Percentiles rank a stretch among this genome's conserved stretches.
Conservation (phyloP, 92 coral and sea anemone genomes). For the Montipora capitata region DNA sequence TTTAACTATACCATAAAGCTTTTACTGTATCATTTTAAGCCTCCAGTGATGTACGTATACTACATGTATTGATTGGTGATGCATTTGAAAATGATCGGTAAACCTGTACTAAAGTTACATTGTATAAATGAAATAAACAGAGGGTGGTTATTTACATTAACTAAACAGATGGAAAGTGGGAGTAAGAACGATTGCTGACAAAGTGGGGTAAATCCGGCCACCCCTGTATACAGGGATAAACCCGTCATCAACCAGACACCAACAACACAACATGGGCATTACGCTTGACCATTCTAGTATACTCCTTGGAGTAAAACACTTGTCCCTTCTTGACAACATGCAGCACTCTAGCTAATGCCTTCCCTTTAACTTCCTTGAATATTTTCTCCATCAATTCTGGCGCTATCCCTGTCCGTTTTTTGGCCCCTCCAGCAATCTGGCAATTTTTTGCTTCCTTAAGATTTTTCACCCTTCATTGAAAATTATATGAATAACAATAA, state of each 20-base stretch:
- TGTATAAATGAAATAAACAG: no score
- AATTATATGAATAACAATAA: no score
- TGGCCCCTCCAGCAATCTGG: slow-evolving; percentile 55
- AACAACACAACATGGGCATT: slow-evolving; percentile 44
- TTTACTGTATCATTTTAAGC: background rate
- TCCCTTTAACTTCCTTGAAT: no score
- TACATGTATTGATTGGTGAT: background rate
- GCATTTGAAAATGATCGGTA: background rate
- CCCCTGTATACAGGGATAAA: no score
- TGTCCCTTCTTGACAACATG: slow-evolving; percentile 1
- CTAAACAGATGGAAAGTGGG: no score
- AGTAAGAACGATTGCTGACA: no score
- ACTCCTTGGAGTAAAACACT: slow-evolving; percentile 31
- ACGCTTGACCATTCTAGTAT: slow-evolving; percentile 44
- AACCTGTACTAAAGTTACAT: no score
- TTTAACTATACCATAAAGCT: background rate
- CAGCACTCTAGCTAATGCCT: background rate
- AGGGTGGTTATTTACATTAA: no score
- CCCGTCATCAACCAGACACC: background rate
- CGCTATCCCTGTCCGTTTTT: slow-evolving; percentile 43
- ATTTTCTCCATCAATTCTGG: no score
- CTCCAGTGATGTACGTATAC: background rate
- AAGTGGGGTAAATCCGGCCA: no score
- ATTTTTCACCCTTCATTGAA: no score
- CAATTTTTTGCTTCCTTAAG: no score